A percentile compares a stretch with the other conserved stretches of the same genome.
Evolutionary conservation across 2,888 invertebrate genomes (phyloP).

Genomic region (Parnassius apollo): DNA sequence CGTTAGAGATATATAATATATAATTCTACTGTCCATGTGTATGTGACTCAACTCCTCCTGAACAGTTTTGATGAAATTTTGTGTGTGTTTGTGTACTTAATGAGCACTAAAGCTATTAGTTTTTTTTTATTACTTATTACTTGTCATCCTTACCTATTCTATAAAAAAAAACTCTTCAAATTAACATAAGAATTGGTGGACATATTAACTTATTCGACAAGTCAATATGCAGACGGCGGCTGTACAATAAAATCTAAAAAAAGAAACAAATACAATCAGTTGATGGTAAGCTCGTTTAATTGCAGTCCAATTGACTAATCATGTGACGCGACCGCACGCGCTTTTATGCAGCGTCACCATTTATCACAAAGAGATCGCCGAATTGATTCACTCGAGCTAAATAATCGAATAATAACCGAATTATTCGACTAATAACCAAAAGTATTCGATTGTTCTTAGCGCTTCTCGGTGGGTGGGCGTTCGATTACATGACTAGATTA

Average conservation of each 20-base stretch:
- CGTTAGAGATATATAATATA: no score
- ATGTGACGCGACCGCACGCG: constrained; percentile 47
- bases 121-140: no score
- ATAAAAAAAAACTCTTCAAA: no score
- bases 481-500: constrained; percentile 49
- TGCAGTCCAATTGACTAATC: constrained; percentile 59
- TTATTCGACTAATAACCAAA: constrained; percentile 23
- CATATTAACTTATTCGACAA: no score
- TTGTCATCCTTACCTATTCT: no score
- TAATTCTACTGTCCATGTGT: no score
- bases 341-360: constrained; percentile 52
- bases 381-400: constrained; percentile 64
- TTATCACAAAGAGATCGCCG: constrained; percentile 69
- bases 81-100: no score
- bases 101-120: no score
- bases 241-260: not conserved
- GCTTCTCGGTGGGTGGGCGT: constrained; percentile 58
- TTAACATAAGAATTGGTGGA: no score
- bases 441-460: constrained; percentile 60
- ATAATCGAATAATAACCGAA: constrained; percentile 55
- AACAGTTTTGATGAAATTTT: no score
- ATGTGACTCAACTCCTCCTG: no score
- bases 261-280: constrained; percentile 1
- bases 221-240: no score
- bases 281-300: constrained; percentile 41